Percentiles rank a stretch among this genome's conserved stretches.
Evolutionary conservation across 1,140 invertebrate genomes (phyloP).

Genomic region (Pachypsylla venusta): DNA sequence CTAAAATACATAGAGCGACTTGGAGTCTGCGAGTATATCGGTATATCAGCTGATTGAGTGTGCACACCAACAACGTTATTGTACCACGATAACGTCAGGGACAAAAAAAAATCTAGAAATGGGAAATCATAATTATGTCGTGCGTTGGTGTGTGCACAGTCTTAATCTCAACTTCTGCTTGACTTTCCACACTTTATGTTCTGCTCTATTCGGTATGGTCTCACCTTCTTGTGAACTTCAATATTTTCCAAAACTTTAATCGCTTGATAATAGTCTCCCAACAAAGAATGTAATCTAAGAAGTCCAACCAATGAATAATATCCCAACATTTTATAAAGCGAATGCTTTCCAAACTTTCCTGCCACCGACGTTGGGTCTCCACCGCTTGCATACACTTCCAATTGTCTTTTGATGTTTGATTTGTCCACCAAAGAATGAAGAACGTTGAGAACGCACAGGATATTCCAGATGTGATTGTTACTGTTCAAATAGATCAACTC

Average conservation of each 20-base stretch:
- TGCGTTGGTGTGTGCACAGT: too few species aligned
- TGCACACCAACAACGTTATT: too few species aligned
- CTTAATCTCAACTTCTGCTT: too few species aligned
- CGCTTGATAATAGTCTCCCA: constrained; percentile 98
- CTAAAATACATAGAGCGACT: too few species aligned
- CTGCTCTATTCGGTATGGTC: too few species aligned
- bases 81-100: too few species aligned
- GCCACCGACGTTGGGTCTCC: constrained; percentile 92
- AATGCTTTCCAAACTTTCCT: constrained; percentile 89
- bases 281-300: constrained; percentile 82
- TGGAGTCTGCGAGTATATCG: too few species aligned
- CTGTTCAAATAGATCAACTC: constrained; percentile 64
- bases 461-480: constrained; percentile 93
- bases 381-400: constrained; percentile 72
- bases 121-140: too few species aligned
- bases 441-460: constrained; percentile 94
- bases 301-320: constrained; percentile 96
- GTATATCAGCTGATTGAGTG: too few species aligned
- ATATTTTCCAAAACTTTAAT: constrained; percentile 89
- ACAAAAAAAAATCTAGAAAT: too few species aligned
- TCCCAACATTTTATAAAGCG: constrained; percentile 97
- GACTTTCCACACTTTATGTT: too few species aligned
- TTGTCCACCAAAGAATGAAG: constrained; percentile 95
- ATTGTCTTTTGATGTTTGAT: constrained; percentile 93
- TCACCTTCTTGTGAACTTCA: constrained; percentile 85